Conservation (phyloP, 1,140 invertebrate genomes). For the Zaprionus capensis region DNA sequence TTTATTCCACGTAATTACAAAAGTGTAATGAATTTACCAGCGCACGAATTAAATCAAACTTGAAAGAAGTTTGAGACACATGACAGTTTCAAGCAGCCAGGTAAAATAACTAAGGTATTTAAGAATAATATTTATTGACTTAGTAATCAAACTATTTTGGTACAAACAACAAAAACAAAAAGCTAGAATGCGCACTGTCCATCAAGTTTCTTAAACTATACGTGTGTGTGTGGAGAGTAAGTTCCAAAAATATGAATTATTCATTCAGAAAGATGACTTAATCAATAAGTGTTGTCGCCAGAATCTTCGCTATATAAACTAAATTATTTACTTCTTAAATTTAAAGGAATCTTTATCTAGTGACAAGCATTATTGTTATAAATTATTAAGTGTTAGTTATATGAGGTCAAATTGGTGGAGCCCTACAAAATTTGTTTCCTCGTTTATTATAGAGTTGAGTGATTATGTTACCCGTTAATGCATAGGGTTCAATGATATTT, state of each 20-base stretch:
- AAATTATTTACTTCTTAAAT: background rate
- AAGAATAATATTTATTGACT: background rate
- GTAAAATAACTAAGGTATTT: background rate
- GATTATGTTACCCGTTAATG: no score
- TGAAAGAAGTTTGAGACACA: background rate
- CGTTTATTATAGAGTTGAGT: no score
- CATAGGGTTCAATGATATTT: no score
- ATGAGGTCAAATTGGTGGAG: no score
- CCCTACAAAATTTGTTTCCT: no score
- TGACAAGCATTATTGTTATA: background rate
- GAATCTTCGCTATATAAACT: background rate
- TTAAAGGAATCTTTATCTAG: background rate
- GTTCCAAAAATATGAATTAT: background rate
- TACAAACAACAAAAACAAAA: background rate
- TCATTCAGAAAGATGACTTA: background rate
- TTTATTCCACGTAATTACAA: constrained; percentile 70
- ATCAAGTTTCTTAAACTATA: background rate
- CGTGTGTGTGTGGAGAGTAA: background rate
- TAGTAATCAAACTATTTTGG: background rate
- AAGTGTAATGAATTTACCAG: constrained; percentile 75
- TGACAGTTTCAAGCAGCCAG: background rate
- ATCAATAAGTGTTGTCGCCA: background rate
- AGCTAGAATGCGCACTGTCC: no score
- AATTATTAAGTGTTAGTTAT: no score
- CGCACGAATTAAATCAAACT: constrained; percentile 42